These are phyloP conservation scores for Passer montanus DNA, from an alignment of 2,113 vertebrate species.

Conservation along the genomic window DNA sequence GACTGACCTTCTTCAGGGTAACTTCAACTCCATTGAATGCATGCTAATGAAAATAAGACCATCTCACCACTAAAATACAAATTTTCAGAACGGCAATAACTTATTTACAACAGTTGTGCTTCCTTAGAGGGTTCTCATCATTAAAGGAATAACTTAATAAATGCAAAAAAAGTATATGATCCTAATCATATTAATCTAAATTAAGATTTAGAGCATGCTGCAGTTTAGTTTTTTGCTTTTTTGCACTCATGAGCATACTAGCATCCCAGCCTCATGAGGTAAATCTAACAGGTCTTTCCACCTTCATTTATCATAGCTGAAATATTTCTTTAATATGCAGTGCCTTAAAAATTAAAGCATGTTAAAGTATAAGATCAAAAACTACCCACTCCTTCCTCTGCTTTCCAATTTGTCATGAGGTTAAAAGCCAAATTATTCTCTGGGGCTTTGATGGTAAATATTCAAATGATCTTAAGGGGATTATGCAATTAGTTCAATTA, in stretches of 20 bases:
- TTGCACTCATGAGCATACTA: background rate
- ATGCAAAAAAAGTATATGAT: background rate
- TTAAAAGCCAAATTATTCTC: background rate
- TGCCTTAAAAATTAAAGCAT: background rate
- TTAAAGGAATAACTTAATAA: background rate
- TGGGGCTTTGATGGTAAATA: background rate
- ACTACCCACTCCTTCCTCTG: background rate
- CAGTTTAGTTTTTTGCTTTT: background rate
- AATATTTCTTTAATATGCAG: background rate
- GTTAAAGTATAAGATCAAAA: background rate
- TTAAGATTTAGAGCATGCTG: background rate
- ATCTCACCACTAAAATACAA: background rate
- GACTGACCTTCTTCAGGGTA: slow-evolving; percentile 12
- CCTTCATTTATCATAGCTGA: background rate
- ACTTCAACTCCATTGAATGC: slow-evolving; percentile 50
- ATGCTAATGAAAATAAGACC: slow-evolving; percentile 36
- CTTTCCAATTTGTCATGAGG: background rate
- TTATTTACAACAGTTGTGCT: background rate
- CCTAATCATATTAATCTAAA: background rate
- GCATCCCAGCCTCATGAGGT: background rate
- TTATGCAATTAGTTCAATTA: background rate
- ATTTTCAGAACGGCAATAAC: background rate
- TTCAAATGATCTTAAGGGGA: background rate
- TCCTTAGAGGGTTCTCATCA: background rate
- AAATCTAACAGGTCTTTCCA: background rate